Evolutionary conservation across 2,888 invertebrate species (phyloP).

Genomic region (Aquatica leii): DNA sequence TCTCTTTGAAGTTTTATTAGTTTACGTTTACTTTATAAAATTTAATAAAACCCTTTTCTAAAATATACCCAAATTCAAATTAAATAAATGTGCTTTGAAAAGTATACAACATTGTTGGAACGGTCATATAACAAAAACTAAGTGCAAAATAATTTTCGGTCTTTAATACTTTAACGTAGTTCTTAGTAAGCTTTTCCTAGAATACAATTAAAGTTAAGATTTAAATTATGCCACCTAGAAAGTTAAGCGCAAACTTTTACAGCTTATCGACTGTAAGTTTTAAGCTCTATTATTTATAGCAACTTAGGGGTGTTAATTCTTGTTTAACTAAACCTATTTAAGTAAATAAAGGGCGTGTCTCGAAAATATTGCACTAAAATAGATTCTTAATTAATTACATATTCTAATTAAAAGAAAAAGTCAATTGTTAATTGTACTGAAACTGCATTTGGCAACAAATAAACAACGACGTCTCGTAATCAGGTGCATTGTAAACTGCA

Average conservation of each 20-base stretch:
- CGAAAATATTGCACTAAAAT: neutral
- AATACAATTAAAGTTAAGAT: neutral
- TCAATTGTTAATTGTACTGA: constrained; percentile 8
- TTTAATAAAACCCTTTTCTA: too few species aligned
- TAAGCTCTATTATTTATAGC: constrained; percentile 11
- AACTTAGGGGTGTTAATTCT: neutral
- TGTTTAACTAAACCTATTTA: constrained; percentile 8
- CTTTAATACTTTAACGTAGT: neutral
- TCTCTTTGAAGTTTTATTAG: too few species aligned
- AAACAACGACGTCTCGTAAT: constrained; percentile 19
- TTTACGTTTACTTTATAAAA: too few species aligned
- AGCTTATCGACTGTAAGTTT: constrained; percentile 9
- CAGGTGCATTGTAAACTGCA: constrained; percentile 34
- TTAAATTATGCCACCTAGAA: constrained; percentile 2
- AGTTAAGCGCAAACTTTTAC: constrained; percentile 10
- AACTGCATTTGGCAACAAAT: constrained; percentile 17
- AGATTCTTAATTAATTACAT: neutral
- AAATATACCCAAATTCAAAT: too few species aligned
- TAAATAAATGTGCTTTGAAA: too few species aligned
- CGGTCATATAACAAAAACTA: too few species aligned
- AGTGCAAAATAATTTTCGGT: too few species aligned
- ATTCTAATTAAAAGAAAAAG: constrained; percentile 8
- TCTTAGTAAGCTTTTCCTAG: neutral
- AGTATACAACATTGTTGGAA: too few species aligned
- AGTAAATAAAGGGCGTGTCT: constrained; percentile 2